A percentile compares a stretch with the other conserved stretches of the same genome.
Evolutionary conservation across 2,797 vertebrate genomes (phyloP).

Genomic region (Gouania willdenowi): DNA sequence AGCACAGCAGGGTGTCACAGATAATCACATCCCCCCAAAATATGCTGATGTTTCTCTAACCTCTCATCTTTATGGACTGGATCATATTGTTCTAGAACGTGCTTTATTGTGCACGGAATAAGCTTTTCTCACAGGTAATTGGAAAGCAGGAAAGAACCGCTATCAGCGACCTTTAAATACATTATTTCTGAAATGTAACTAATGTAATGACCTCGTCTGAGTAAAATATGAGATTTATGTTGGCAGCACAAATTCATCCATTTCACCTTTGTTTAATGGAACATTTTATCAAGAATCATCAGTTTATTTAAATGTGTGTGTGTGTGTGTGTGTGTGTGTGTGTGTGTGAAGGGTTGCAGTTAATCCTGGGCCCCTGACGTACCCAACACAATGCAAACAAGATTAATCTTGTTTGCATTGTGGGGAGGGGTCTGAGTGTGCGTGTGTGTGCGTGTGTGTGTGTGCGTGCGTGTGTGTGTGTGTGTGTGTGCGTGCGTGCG

Average conservation of each 20-base stretch:
- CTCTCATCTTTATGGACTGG: conserved; percentile 99
- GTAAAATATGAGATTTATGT: conserved; percentile 99
- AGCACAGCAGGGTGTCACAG: conserved; percentile 75
- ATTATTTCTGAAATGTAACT: conserved; percentile 98
- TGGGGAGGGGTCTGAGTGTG: conserved; percentile 24
- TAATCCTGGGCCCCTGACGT: conserved; percentile 89
- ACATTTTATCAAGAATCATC: conserved; percentile 99
- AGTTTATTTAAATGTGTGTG: conserved; percentile 99
- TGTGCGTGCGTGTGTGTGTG: background rate
- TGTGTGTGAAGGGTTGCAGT: conserved; percentile 76
- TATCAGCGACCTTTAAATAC: conserved; percentile 93
- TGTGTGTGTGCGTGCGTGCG: no score
- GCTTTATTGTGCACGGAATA: conserved; percentile 99
- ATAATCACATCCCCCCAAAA: conserved; percentile 90
- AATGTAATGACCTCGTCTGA: conserved; percentile 98
- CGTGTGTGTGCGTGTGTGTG: background rate
- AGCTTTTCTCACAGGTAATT: conserved; percentile 99
- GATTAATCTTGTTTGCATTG: conserved; percentile 55
- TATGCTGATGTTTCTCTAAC: conserved; percentile 99
- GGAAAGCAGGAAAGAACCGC: conserved; percentile 98
- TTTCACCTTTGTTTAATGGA: conserved; percentile 99
- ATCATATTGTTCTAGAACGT: conserved; percentile 99
- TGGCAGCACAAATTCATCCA: conserved; percentile 99
- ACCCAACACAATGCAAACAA: conserved; percentile 72
- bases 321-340: no score